These are phyloP conservation scores for Spilosoma lubricipeda DNA, from an alignment of 2,888 invertebrate genomes.

Conservation along the genomic window DNA sequence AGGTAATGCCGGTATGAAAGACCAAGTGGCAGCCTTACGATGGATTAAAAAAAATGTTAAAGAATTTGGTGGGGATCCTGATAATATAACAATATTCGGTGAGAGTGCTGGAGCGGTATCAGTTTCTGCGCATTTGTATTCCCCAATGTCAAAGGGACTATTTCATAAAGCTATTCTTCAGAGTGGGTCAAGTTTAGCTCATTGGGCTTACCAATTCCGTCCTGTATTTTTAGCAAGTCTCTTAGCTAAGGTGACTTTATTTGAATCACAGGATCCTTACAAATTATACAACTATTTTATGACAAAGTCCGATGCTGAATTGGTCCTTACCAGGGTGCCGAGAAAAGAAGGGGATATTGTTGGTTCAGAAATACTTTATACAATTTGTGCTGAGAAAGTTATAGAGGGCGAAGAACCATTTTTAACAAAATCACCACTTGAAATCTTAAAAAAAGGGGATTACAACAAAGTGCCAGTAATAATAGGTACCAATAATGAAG, in stretches of 20 bases:
- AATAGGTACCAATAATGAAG: conserved; percentile 67
- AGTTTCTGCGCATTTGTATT: conserved; percentile 71
- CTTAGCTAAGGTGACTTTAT: conserved; percentile 68
- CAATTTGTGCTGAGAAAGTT: conserved; percentile 68
- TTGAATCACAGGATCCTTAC: conserved; percentile 62
- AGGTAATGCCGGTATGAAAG: conserved; percentile 75
- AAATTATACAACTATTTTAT: conserved; percentile 68
- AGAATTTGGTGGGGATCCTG: conserved; percentile 72
- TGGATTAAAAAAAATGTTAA: conserved; percentile 72
- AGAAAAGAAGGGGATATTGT: conserved; percentile 63
- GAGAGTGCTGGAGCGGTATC: conserved; percentile 77
- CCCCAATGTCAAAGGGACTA: conserved; percentile 74
- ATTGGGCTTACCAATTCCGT: conserved; percentile 71
- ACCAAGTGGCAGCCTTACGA: conserved; percentile 72
- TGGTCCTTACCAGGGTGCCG: conserved; percentile 69
- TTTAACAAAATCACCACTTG: conserved; percentile 67
- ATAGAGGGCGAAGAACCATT: conserved; percentile 74
- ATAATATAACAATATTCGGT: conserved; percentile 74
- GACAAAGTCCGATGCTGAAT: conserved; percentile 65
- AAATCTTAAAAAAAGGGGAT: conserved; percentile 61
- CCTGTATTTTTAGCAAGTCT: conserved; percentile 70
- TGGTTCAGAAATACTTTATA: conserved; percentile 66
- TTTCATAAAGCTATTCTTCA: conserved; percentile 77
- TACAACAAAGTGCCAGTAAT: conserved; percentile 75
- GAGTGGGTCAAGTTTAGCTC: conserved; percentile 71